phyloP scores from a whole-genome alignment of 1,140 invertebrate genomes.

The Zaprionus lachaisei region DNA sequence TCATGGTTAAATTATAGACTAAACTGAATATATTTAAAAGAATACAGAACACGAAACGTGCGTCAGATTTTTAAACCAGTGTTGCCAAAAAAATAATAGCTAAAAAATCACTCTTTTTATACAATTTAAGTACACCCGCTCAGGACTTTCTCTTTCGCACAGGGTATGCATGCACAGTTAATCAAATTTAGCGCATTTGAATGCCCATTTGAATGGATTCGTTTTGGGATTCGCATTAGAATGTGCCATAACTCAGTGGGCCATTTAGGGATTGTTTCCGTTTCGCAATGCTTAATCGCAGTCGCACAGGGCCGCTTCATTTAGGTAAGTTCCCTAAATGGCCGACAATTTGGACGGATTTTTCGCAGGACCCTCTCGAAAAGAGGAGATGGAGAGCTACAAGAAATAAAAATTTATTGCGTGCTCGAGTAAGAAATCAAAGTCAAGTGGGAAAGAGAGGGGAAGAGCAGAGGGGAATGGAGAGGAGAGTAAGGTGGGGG shows the following conservation, averaged over 20 bases:
- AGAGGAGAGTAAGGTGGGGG: background rate
- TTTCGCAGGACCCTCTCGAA: background rate
- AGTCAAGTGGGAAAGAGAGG: slow-evolving; percentile 36
- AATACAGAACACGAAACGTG: no score
- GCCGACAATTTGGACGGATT: slow-evolving; percentile 12
- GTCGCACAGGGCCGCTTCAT: slow-evolving; percentile 12
- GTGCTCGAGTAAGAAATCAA: slow-evolving; percentile 61
- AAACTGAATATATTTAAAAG: no score
- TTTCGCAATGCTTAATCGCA: background rate
- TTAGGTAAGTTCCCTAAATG: slow-evolving; percentile 67
- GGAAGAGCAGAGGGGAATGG: background rate
- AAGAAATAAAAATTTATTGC: slow-evolving; percentile 72
- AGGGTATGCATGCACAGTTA: slow-evolving; percentile 1
- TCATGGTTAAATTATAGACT: no score
- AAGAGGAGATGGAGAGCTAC: background rate
- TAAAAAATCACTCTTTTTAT: no score
- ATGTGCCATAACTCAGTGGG: background rate
- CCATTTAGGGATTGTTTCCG: slow-evolving; percentile 1
- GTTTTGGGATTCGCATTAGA: background rate
- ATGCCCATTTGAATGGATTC: background rate
- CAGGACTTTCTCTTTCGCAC: background rate
- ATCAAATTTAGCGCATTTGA: slow-evolving; percentile 9
- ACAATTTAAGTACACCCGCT: no score
- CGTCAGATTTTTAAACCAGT: no score
- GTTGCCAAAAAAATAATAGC: no score